Percentiles rank a stretch among this genome's conserved stretches.
Conservation (phyloP, 1,140 invertebrate genomes). For the Aplysia californica region DNA sequence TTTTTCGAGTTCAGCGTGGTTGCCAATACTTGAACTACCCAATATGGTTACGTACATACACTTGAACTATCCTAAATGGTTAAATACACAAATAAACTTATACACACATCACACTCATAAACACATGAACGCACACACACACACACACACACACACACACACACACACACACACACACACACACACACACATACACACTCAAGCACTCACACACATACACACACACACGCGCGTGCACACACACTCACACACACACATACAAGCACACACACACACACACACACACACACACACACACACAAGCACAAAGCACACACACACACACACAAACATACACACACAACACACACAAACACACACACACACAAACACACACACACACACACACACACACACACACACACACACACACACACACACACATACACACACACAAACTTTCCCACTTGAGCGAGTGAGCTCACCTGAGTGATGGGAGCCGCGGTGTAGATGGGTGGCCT, state of each 20-base stretch:
- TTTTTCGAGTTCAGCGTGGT: background rate
- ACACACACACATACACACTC: constrained; percentile 16
- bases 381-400: background rate
- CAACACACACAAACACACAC: too few relatives aligned
- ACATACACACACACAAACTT: background rate
- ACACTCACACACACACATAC: background rate
- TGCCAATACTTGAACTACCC: background rate
- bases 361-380: too few relatives aligned
- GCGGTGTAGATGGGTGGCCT: background rate
- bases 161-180: constrained; percentile 19
- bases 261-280: background rate
- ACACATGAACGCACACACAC: background rate
- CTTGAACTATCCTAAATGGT: background rate
- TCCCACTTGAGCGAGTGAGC: background rate
- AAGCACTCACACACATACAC: too few relatives aligned
- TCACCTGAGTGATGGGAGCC: background rate
- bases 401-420: background rate
- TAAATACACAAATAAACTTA: background rate
- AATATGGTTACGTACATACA: background rate
- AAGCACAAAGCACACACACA: too few relatives aligned
- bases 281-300: background rate
- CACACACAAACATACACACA: too few relatives aligned
- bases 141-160: constrained; percentile 16
- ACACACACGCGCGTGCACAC: background rate
- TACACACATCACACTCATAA: background rate